A percentile compares a stretch with the other conserved stretches of the same genome.
These are phyloP conservation scores for Coelopa frigida DNA, from an alignment of 1,140 invertebrate species.

Conservation along the genomic window DNA sequence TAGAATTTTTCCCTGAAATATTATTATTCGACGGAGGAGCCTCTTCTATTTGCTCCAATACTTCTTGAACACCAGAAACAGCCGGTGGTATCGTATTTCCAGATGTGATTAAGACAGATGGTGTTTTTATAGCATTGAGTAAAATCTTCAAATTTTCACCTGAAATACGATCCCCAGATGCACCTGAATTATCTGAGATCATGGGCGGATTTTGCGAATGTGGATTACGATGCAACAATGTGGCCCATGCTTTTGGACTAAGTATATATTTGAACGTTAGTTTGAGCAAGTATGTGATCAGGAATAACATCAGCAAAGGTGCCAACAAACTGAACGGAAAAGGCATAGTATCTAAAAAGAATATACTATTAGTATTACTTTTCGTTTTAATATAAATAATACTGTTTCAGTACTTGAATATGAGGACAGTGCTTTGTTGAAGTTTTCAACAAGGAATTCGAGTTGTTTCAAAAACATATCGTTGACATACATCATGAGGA, in stretches of 20 bases:
- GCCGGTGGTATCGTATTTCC: slow-evolving; percentile 8
- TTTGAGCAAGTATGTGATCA: slow-evolving; percentile 29
- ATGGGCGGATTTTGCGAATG: background rate
- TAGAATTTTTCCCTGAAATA: no score
- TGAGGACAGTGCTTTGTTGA: no score
- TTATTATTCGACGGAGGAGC: background rate
- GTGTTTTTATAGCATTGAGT: slow-evolving; percentile 22
- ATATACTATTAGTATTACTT: no score
- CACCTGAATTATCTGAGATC: no score
- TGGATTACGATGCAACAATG: slow-evolving; percentile 8
- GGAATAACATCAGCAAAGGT: slow-evolving; percentile 16
- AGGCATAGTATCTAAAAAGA: slow-evolving; percentile 15
- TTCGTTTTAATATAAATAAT: background rate
- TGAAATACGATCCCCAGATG: slow-evolving; percentile 26
- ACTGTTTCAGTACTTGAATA: no score
- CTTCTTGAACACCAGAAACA: slow-evolving; percentile 33
- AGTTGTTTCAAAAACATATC: slow-evolving; percentile 30
- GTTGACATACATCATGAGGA: slow-evolving; percentile 28
- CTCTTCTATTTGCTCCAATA: slow-evolving; percentile 23
- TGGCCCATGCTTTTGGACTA: slow-evolving; percentile 27
- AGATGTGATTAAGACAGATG: slow-evolving; percentile 1
- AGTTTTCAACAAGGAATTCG: slow-evolving; percentile 24
- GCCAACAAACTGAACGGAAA: slow-evolving; percentile 28
- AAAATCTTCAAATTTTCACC: slow-evolving; percentile 38
- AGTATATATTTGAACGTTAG: slow-evolving; percentile 33